phyloP scores from a whole-genome alignment of 2,113 vertebrate species.

The Amazona guildingii region DNA sequence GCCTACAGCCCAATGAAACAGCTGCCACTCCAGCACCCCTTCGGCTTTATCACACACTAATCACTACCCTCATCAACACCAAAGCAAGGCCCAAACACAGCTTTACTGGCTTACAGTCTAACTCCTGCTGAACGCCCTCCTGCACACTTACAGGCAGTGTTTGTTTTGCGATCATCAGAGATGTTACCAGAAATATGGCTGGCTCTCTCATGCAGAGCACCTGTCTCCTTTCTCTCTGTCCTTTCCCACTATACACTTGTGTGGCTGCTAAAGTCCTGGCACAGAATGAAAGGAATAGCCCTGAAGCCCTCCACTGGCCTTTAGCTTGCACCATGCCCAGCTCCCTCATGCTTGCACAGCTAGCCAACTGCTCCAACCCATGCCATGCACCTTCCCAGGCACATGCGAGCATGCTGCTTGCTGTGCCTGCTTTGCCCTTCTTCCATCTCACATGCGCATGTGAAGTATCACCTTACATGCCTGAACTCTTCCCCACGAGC shows the following conservation, averaged over 20 bases:
- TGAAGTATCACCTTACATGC: neutral
- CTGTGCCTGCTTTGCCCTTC: neutral
- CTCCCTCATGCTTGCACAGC: neutral
- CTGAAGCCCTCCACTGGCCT: neutral
- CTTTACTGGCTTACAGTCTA: neutral
- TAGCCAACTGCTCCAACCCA: neutral
- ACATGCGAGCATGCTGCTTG: fast-evolving
- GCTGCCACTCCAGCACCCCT: neutral
- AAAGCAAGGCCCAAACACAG: neutral
- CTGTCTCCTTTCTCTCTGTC: neutral
- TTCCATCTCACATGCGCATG: neutral
- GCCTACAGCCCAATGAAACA: neutral
- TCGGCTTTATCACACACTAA: neutral
- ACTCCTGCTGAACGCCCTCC: neutral
- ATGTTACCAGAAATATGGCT: neutral
- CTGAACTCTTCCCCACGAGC: neutral
- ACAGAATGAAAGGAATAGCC: neutral
- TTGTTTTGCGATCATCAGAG: neutral
- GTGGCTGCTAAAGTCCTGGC: neutral
- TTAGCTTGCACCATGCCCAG: neutral
- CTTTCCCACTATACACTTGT: neutral
- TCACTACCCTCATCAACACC: neutral
- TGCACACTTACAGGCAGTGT: neutral
- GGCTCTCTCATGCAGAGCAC: neutral
- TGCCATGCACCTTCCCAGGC: neutral